These are phyloP conservation scores for Mactra quadrangularis DNA, from an alignment of 1,140 invertebrate species.

Conservation along the genomic window DNA sequence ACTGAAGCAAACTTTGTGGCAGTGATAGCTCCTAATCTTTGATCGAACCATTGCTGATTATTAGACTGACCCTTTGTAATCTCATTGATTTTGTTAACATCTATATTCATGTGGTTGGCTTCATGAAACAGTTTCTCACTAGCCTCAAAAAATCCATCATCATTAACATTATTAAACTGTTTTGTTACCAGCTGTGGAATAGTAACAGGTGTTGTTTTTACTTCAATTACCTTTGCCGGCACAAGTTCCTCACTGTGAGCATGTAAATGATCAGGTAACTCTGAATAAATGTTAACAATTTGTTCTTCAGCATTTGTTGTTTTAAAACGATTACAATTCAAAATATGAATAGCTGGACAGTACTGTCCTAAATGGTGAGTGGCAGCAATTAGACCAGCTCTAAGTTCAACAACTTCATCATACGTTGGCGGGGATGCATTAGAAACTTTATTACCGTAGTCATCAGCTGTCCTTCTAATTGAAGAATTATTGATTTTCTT, in stretches of 20 bases:
- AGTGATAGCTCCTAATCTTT: constrained; percentile 3
- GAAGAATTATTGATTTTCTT: neutral
- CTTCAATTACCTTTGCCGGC: neutral
- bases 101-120: no score
- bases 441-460: neutral
- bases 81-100: no score
- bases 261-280: neutral
- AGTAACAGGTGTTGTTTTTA: neutral
- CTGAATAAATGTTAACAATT: neutral
- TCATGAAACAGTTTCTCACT: no score
- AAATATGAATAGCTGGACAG: constrained; percentile 22
- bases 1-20: neutral
- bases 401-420: constrained; percentile 18
- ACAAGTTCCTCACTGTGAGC: neutral
- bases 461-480: constrained; percentile 20
- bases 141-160: neutral
- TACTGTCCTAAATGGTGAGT: constrained; percentile 12
- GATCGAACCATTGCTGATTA: neutral
- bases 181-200: neutral
- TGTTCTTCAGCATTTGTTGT: neutral
- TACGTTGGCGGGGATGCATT: neutral
- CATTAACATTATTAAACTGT: neutral
- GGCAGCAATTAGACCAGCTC: neutral
- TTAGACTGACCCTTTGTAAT: neutral
- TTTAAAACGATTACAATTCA: constrained; percentile 2